phyloP scores from a whole-genome alignment of 2,888 invertebrate species.

The Dasypogon diadema region DNA sequence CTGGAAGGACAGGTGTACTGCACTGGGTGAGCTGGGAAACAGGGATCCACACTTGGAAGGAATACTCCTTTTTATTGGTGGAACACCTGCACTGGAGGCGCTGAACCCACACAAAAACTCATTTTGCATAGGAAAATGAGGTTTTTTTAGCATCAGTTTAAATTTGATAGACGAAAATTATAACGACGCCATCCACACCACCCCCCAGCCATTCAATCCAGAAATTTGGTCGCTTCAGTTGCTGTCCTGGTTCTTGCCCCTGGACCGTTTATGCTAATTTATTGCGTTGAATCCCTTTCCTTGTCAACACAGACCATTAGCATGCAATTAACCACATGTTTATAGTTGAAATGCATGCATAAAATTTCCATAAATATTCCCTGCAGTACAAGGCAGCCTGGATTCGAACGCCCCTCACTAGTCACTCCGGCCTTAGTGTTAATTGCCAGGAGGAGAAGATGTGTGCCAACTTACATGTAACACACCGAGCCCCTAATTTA shows the following conservation, averaged over 20 bases:
- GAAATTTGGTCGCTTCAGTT: conserved; percentile 11
- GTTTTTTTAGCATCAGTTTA: neutral
- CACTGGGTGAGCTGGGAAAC: neutral
- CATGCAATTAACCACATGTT: conserved; percentile 62
- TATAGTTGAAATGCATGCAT: conserved; percentile 57
- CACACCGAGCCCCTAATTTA: conserved; percentile 25
- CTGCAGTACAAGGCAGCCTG: conserved; percentile 27
- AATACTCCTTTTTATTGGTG: neutral
- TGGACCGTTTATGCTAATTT: conserved; percentile 56
- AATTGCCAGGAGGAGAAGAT: conserved; percentile 42
- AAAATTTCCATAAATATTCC: conserved; percentile 50
- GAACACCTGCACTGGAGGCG: neutral
- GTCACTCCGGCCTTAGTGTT: conserved; percentile 29
- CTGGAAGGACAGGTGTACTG: too few species aligned
- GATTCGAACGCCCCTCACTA: conserved; percentile 39
- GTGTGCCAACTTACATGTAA: conserved; percentile 37
- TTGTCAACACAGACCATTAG: conserved; percentile 62
- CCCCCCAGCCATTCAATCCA: neutral
- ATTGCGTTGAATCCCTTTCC: conserved; percentile 60
- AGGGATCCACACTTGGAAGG: neutral
- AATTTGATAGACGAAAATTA: conserved; percentile 10
- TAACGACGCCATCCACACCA: neutral
- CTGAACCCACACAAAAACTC: too few species aligned
- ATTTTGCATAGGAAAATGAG: neutral
- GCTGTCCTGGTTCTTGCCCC: neutral